phyloP scores from a whole-genome alignment of 2,113 vertebrate genomes.

The Rynchops niger region DNA sequence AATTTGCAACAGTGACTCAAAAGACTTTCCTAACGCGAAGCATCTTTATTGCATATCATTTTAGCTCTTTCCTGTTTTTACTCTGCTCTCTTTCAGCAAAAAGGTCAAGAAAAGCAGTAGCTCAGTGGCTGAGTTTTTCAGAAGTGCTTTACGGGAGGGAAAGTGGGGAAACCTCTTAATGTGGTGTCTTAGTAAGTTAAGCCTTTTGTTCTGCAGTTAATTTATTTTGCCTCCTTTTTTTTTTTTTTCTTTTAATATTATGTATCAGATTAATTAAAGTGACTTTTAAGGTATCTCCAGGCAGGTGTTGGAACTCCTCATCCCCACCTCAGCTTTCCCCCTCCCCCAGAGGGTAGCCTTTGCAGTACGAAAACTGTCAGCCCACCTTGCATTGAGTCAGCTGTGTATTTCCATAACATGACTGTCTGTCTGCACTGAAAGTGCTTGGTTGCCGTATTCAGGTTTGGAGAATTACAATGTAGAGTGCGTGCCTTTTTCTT shows the following conservation, averaged over 20 bases:
- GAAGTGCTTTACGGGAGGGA: conserved; percentile 50
- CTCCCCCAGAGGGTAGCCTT: neutral
- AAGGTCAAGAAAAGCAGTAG: conserved; percentile 61
- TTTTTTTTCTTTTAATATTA: neutral
- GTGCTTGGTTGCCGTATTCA: neutral
- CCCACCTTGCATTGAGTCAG: neutral
- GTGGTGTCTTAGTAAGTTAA: conserved; percentile 42
- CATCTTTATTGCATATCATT: conserved; percentile 35
- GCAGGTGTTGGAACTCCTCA: neutral
- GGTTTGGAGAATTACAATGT: neutral
- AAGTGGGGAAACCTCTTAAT: neutral
- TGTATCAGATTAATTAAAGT: neutral
- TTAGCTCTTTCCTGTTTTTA: conserved; percentile 51
- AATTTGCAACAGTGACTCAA: conserved; percentile 35
- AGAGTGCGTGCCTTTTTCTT: neutral
- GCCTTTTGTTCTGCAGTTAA: conserved; percentile 6
- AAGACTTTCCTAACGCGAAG: conserved; percentile 39
- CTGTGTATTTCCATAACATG: neutral
- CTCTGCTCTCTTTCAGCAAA: conserved; percentile 45
- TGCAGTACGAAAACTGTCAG: neutral
- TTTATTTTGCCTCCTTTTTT: neutral
- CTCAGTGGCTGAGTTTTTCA: conserved; percentile 39
- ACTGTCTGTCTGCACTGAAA: neutral
- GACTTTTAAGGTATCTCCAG: neutral
- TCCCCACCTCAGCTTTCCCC: neutral